These are phyloP conservation scores for Tupaia tana DNA, from an alignment of 2,113 vertebrate genomes.

Conservation along the genomic window DNA sequence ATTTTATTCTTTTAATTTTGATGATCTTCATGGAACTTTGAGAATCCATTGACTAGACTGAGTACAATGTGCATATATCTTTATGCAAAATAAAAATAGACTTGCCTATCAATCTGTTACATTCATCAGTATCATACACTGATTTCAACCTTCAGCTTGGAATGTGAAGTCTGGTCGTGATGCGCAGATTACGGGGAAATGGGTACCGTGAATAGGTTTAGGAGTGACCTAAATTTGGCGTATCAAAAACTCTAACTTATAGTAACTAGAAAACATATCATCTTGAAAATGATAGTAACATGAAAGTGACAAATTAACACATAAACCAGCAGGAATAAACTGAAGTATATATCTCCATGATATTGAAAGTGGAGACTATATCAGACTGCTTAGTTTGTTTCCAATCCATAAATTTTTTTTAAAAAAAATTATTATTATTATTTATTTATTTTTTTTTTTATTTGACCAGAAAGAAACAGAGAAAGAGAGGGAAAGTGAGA, in stretches of 20 bases:
- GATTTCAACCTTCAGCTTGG: not conserved
- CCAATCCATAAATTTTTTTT: not conserved
- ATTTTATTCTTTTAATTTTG: slow-evolving; percentile 13
- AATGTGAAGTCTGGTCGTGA: not conserved
- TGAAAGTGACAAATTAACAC: not conserved
- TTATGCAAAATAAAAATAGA: slow-evolving; percentile 21
- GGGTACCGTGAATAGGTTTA: not conserved
- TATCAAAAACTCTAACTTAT: not conserved
- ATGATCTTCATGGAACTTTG: slow-evolving; percentile 4
- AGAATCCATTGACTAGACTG: not conserved
- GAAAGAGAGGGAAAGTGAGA: too few relatives aligned
- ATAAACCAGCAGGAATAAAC: not conserved
- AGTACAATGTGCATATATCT: not conserved
- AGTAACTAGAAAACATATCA: not conserved
- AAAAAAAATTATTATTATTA: too few relatives aligned
- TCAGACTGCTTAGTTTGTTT: not conserved
- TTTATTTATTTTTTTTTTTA: too few relatives aligned
- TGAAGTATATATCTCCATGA: not conserved
- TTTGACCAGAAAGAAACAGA: too few relatives aligned
- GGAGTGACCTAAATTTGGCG: not conserved
- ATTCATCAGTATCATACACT: not conserved
- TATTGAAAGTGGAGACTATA: not conserved
- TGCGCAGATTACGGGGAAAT: not conserved
- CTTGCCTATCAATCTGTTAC: not conserved
- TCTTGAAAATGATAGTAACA: slow-evolving; percentile 4